These are phyloP conservation scores for Protobothrops mucrosquamatus DNA, from an alignment of 2,113 vertebrate species.

Conservation along the genomic window DNA sequence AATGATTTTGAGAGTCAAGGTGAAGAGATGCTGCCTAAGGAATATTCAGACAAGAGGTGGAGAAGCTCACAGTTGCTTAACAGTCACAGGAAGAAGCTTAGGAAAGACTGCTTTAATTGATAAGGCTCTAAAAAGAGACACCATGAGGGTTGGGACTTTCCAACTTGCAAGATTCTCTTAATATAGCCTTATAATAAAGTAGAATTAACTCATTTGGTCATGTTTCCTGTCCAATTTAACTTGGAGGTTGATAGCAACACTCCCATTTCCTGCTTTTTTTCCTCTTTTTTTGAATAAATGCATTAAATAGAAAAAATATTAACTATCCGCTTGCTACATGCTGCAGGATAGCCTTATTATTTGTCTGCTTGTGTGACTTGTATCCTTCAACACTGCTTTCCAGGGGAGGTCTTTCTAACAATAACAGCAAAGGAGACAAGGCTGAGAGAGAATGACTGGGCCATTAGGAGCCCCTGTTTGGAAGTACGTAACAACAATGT, in stretches of 20 bases:
- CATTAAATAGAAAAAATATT: background rate
- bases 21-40: background rate
- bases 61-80: background rate
- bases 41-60: background rate
- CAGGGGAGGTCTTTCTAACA: background rate
- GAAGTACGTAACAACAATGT: background rate
- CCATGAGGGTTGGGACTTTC: background rate
- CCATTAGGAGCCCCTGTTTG: background rate
- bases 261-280: background rate
- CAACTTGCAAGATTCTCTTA: background rate
- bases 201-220: background rate
- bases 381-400: background rate
- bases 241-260: background rate
- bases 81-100: background rate
- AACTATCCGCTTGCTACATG: background rate
- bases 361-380: background rate
- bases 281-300: background rate
- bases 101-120: background rate
- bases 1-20: background rate
- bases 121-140: background rate
- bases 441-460: background rate
- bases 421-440: background rate
- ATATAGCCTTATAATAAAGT: background rate
- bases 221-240: background rate
- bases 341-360: background rate